phyloP scores from a whole-genome alignment of 2,797 vertebrate genomes.

The Synaphobranchus kaupii region DNA sequence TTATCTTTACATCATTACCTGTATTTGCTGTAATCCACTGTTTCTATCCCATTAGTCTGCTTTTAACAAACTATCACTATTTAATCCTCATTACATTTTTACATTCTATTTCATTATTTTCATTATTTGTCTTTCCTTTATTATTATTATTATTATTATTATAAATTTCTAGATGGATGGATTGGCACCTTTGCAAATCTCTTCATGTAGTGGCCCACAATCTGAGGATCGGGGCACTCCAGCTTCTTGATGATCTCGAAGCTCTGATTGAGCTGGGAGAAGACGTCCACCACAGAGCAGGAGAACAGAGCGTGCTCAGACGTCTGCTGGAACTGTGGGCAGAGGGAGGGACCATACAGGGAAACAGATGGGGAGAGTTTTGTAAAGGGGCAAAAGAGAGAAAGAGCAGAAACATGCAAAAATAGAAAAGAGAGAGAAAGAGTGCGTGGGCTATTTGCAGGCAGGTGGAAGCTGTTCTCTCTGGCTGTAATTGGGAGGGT shows the following conservation, averaged over 20 bases:
- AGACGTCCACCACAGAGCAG: slow-evolving; percentile 97
- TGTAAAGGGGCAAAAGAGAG: slow-evolving; percentile 22
- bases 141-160: neutral
- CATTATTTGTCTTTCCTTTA: neutral
- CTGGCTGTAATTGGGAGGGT: slow-evolving; percentile 65
- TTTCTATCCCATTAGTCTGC: neutral
- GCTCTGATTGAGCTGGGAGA: slow-evolving; percentile 99
- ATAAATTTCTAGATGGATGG: neutral
- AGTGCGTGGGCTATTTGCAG: slow-evolving; percentile 41
- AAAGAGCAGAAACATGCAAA: neutral
- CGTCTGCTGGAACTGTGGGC: slow-evolving; percentile 91
- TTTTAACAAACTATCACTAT: neutral
- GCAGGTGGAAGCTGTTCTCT: slow-evolving; percentile 55
- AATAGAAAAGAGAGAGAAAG: neutral
- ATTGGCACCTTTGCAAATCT: slow-evolving; percentile 90
- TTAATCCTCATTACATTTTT: neutral
- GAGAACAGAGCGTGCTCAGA: slow-evolving; percentile 97
- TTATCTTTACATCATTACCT: neutral
- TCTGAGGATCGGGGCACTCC: slow-evolving; percentile 95
- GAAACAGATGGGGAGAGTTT: neutral
- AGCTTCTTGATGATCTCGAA: slow-evolving; percentile 98
- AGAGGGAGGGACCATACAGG: slow-evolving; percentile 11
- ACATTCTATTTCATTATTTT: neutral
- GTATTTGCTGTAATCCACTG: neutral
- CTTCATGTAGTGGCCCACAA: slow-evolving; percentile 97